Conservation (phyloP, 2,797 vertebrate species). For the Intellagama lesueurii region DNA sequence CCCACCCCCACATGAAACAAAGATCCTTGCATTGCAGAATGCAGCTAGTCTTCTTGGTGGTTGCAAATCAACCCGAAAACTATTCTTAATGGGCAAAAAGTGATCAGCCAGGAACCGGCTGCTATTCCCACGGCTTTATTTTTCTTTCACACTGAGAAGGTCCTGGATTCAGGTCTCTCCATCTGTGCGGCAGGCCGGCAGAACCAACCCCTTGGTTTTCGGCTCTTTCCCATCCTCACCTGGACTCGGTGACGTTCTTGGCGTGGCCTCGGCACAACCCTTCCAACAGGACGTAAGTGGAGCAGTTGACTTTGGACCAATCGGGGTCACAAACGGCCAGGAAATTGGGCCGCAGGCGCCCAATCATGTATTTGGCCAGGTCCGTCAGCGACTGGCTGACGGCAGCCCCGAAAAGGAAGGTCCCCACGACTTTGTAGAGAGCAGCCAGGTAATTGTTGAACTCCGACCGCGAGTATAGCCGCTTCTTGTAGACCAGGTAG, state of each 20-base stretch:
- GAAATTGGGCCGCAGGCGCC: slow-evolving; percentile 92
- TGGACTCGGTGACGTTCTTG: slow-evolving; percentile 88
- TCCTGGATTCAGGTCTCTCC: too few species aligned
- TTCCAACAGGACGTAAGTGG: slow-evolving; percentile 76
- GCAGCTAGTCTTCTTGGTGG: too few species aligned
- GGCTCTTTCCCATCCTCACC: slow-evolving; percentile 73
- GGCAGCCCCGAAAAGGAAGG: slow-evolving; percentile 89
- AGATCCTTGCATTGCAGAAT: too few species aligned
- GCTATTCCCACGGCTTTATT: too few species aligned
- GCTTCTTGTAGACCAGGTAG: slow-evolving; percentile 89
- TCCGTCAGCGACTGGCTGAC: slow-evolving; percentile 94
- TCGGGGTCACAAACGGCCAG: slow-evolving; percentile 85
- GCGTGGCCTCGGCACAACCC: slow-evolving; percentile 85
- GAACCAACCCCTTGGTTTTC: too few species aligned
- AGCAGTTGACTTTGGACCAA: slow-evolving; percentile 86
- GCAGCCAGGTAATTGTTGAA: slow-evolving; percentile 94
- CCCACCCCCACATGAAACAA: too few species aligned
- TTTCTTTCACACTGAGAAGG: too few species aligned
- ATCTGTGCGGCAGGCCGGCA: too few species aligned
- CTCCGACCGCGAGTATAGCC: slow-evolving; percentile 87
- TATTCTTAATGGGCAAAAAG: too few species aligned
- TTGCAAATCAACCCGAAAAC: too few species aligned
- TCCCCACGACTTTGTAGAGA: slow-evolving; percentile 95
- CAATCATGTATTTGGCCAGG: slow-evolving; percentile 94
- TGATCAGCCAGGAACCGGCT: too few species aligned